Evolutionary conservation across 2,113 vertebrate genomes (phyloP).

Genomic region (Callorhinus ursinus): DNA sequence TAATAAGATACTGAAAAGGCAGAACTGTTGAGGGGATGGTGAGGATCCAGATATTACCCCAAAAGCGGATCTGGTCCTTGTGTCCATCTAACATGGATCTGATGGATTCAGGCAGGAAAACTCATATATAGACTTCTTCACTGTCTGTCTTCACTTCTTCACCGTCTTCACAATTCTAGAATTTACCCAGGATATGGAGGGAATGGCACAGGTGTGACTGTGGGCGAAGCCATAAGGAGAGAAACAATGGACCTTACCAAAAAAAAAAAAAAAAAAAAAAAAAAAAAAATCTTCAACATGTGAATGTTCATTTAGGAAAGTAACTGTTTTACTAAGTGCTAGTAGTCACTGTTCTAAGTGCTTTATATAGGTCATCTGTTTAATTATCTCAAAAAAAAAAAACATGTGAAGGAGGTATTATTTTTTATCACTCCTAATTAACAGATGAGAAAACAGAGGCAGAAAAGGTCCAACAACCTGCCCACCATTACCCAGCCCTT

Average conservation of each 20-base stretch:
- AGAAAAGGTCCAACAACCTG: not conserved
- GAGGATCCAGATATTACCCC: not conserved
- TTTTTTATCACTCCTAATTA: not conserved
- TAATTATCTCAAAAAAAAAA: not conserved
- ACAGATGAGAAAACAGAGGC: not conserved
- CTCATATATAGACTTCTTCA: not conserved
- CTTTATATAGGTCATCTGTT: not conserved
- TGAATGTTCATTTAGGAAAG: not conserved
- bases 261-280: not conserved
- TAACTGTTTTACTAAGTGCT: not conserved
- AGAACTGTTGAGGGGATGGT: not conserved
- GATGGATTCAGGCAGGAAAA: not conserved
- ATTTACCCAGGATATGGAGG: not conserved
- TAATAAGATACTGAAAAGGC: not conserved
- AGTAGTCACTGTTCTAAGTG: not conserved
- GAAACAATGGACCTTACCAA: not conserved
- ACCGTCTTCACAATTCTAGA: not conserved
- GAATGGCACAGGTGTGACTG: not conserved
- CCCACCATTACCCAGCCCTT: not conserved
- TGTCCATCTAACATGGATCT: not conserved
- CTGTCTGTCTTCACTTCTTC: conserved; percentile 37
- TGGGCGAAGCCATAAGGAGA: not conserved
- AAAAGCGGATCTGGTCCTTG: not conserved
- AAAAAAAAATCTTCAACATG: not conserved
- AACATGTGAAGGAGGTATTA: not conserved